Percentiles rank a stretch among this genome's conserved stretches.
phyloP scores from a whole-genome alignment of 2,888 invertebrate species.

The Drosophila gaucha region DNA sequence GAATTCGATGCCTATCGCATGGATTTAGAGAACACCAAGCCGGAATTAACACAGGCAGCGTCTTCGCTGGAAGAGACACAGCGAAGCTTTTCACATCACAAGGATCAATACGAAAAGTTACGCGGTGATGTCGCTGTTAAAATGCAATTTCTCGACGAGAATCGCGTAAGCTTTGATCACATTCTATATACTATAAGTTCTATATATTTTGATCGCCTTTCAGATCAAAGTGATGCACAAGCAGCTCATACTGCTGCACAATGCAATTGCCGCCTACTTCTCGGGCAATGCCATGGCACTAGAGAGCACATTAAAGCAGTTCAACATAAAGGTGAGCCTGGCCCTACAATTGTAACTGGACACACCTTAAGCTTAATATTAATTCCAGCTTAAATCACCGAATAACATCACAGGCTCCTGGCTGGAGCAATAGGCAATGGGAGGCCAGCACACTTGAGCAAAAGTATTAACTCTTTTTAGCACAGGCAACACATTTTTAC shows the following conservation, averaged over 20 bases:
- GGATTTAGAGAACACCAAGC: constrained; percentile 94
- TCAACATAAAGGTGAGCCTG: constrained; percentile 91
- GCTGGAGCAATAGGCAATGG: constrained; percentile 89
- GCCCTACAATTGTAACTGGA: background rate
- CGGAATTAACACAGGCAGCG: constrained; percentile 85
- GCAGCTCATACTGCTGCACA: constrained; percentile 97
- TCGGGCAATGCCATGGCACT: constrained; percentile 97
- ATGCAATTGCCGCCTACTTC: constrained; percentile 98
- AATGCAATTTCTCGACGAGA: constrained; percentile 98
- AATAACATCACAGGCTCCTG: constrained; percentile 92
- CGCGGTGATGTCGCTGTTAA: constrained; percentile 97
- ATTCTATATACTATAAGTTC: background rate
- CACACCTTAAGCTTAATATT: background rate
- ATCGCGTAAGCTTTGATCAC: constrained; percentile 89
- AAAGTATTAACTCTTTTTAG: constrained; percentile 32
- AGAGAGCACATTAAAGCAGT: constrained; percentile 97
- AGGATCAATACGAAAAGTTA: constrained; percentile 95
- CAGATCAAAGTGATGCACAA: constrained; percentile 99
- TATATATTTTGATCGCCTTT: background rate
- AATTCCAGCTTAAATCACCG: constrained; percentile 87
- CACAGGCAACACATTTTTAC: constrained; percentile 27
- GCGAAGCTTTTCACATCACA: constrained; percentile 92
- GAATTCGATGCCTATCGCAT: constrained; percentile 99
- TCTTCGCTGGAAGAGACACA: constrained; percentile 93
- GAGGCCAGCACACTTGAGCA: constrained; percentile 9